These are phyloP conservation scores for Labeo catla DNA, from an alignment of 2,113 vertebrate species.

Conservation along the genomic window DNA sequence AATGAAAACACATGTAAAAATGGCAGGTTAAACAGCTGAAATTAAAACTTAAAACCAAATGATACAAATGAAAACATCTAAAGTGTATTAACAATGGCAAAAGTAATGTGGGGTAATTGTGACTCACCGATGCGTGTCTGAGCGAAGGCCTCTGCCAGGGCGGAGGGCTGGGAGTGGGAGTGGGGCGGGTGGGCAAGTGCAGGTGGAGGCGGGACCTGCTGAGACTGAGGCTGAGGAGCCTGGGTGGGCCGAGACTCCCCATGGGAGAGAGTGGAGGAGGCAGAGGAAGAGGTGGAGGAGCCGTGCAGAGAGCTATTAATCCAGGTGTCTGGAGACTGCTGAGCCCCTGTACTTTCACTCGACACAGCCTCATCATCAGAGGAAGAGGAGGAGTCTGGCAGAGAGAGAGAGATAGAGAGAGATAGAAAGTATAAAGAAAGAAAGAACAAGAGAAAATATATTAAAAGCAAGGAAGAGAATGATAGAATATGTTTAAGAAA, in stretches of 20 bases:
- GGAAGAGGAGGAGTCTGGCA: slow-evolving; percentile 93
- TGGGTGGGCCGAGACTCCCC: slow-evolving; percentile 81
- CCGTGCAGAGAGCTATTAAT: slow-evolving; percentile 95
- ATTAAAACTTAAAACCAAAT: background rate
- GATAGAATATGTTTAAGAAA: background rate
- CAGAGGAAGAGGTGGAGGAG: slow-evolving; percentile 97
- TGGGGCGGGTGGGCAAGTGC: slow-evolving; percentile 60
- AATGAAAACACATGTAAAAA: background rate
- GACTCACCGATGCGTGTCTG: slow-evolving; percentile 89
- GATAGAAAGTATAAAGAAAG: no score
- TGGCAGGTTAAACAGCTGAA: background rate
- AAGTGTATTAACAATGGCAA: background rate
- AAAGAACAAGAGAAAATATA: background rate
- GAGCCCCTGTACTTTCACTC: slow-evolving; percentile 68
- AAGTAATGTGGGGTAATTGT: background rate
- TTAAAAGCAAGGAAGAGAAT: background rate
- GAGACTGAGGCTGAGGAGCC: slow-evolving; percentile 75
- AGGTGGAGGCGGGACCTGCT: slow-evolving; percentile 62
- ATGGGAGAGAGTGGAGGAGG: slow-evolving; percentile 96
- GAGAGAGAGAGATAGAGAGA: background rate
- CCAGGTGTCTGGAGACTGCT: slow-evolving; percentile 92
- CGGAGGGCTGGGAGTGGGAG: slow-evolving; percentile 73
- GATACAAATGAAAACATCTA: background rate
- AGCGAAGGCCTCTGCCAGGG: slow-evolving; percentile 87
- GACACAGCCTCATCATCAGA: slow-evolving; percentile 91